Evolutionary conservation across 2,888 invertebrate genomes (phyloP).

Genomic region (Oegoconia quadripuncta): DNA sequence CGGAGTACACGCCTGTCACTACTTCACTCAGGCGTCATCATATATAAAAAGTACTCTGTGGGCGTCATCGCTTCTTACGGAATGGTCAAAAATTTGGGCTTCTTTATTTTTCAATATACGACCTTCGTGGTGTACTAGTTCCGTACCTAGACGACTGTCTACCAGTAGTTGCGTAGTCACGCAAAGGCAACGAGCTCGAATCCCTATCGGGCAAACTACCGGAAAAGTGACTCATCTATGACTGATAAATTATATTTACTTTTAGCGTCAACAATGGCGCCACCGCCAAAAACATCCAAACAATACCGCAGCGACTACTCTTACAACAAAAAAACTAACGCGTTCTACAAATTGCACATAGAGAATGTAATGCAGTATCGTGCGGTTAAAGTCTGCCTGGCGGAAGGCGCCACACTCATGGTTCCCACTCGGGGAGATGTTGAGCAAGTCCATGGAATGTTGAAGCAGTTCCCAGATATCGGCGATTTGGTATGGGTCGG

Average conservation of each 20-base stretch:
- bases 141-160: too few species aligned
- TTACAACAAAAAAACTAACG: conserved; percentile 42
- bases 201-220: too few species aligned
- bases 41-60: too few species aligned
- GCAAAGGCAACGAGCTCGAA: too few species aligned
- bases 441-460: conserved; percentile 42
- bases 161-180: too few species aligned
- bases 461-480: conserved; percentile 51
- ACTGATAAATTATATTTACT: neutral
- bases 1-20: too few species aligned
- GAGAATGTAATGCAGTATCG: conserved; percentile 19
- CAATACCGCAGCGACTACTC: conserved; percentile 47
- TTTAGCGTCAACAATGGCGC: conserved; percentile 2
- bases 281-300: conserved; percentile 9
- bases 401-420: conserved; percentile 46
- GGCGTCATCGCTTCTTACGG: too few species aligned
- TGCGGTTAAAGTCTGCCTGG: conserved; percentile 25
- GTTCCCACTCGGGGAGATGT: conserved; percentile 35
- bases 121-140: too few species aligned
- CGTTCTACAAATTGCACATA: conserved; percentile 57
- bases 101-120: too few species aligned
- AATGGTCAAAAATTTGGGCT: too few species aligned
- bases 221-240: neutral
- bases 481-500: conserved; percentile 40
- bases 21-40: too few species aligned